Evolutionary conservation across 2,797 vertebrate genomes (phyloP), one percentile per base, ranked within the genome.

Genomic region (Rallus crepitans): DNA sequence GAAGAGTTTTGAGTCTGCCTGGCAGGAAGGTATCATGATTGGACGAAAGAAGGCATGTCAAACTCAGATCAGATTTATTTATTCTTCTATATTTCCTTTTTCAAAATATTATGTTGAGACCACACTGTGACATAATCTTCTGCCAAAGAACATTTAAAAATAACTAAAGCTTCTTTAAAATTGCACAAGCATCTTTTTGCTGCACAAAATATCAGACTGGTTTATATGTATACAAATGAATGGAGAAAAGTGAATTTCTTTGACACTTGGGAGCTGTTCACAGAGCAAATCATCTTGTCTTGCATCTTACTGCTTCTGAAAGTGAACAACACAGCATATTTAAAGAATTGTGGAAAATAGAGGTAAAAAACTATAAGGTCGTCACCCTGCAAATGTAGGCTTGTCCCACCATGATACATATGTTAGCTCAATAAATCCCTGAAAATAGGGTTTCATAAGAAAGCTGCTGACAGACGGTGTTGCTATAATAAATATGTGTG

Each of bases 391-490:
- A 63, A 96, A 90, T 70, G 77, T 86, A 73, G 82, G 96, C 91
- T 95, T 94, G 59, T 95, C 47, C 63, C 89, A 80, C 77, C 80
- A 93, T 75, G 35, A 90, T 88, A 93, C 93, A 90, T 94, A 91
- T 94, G 89, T 80, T 71, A 70, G 66, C 64, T 93, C 42, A 82
- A 76, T 77, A 94, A 94, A 94, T 94, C 93, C 90, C 70, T 87
- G 59, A 72, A 96, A 94, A 87, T 11, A 90, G 37, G 33, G 55
- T 82, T 94, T 96, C 90, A 81, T 79, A 94, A 94, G 48, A 86
- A 94, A 94, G 60, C 45, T 92, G 48, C 63, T 94, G 95, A 94
- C 91, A 94, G 95, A 93, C 63, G 31, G 73, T 76, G 85, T 94
- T 96, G 70, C 92, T 93, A 86, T 90, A 91, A 87, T 92, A 93